Evolutionary conservation across 1,140 invertebrate species (phyloP), one percentile per base, ranked within the genome.

Genomic region (Solen grandis): DNA sequence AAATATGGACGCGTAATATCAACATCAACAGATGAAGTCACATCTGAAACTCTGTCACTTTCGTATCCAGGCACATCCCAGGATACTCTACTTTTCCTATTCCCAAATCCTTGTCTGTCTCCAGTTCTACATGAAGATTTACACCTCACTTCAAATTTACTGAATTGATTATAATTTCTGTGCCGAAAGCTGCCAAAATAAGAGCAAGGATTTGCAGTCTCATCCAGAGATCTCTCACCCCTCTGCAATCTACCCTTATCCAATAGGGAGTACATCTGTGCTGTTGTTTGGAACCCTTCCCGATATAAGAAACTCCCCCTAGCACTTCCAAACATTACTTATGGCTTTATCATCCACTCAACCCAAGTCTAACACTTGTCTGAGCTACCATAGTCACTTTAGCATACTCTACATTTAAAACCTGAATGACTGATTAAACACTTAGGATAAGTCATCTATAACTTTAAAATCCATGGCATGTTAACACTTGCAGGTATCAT

Each of bases 241-340:
- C 16, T 46, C 31, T 27, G 1, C 25, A 36, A 5, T 16, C 31
- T 60, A 5, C 33, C 16, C 57, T 65, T 19, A 19, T 76, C 50
- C 10, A 76, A 54, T 22, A 65, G 19, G 8, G 55, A 35, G 25
- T 76, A 65, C 73, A 76, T 63, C 31, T 76, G 16, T n/a, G 19
- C 13, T 1, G 27, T 36, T n/a, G 60, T 2, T 65, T 76, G 63
- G 27, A 52, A 65, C 29, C 63, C 38, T 33, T 59, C 33, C 5
- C 25, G 33, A 70, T 57, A 59, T 36, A 76, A 60, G 33, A 52
- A 78, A 29, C 31, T 73, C 57, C 83, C 73, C 54, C 54, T 33
- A 5, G 70, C 31, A 52, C 27, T 54, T 22, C 31, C 25, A 62
- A 29, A 52, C 55, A 63, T 72, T 35, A 22, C n/a, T 54, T 19